Percentiles rank a stretch among this genome's conserved stretches.
phyloP scores from a whole-genome alignment of 2,888 invertebrate genomes.

The Sesia apiformis region DNA sequence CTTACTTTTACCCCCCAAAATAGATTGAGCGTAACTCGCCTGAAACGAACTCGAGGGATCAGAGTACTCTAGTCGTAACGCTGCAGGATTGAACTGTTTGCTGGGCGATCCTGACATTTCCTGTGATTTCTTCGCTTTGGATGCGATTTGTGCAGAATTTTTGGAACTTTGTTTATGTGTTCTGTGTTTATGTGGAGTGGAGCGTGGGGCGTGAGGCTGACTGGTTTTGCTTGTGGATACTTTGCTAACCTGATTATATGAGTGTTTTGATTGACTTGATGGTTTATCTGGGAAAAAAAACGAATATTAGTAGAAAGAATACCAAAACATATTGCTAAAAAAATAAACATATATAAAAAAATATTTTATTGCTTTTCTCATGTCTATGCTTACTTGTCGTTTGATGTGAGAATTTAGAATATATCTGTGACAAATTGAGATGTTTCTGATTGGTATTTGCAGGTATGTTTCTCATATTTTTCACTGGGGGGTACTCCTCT shows the following conservation, averaged over 20 bases:
- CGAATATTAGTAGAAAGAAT: not conserved
- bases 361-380: too few species aligned
- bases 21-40: slow-evolving; percentile 62
- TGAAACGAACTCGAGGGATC: slow-evolving; percentile 62
- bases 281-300: slow-evolving; percentile 48
- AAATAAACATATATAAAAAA: not conserved
- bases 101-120: slow-evolving; percentile 39
- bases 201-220: slow-evolving; percentile 38
- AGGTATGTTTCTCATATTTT: slow-evolving; percentile 59
- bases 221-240: slow-evolving; percentile 67
- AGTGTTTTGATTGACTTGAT: slow-evolving; percentile 64
- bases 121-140: slow-evolving; percentile 27
- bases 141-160: slow-evolving; percentile 9
- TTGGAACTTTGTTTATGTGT: slow-evolving; percentile 26
- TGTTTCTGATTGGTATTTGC: slow-evolving; percentile 62
- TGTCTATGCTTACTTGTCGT: slow-evolving; percentile 43
- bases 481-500: slow-evolving; percentile 35
- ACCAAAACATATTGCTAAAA: not conserved
- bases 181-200: slow-evolving; percentile 39
- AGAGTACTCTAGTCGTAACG: slow-evolving; percentile 44
- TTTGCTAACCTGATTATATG: slow-evolving; percentile 71
- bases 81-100: slow-evolving; percentile 39
- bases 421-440: slow-evolving; percentile 64
- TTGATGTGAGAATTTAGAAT: slow-evolving; percentile 65
- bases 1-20: slow-evolving; percentile 49